These are phyloP conservation scores for Pammene aurita DNA, from an alignment of 2,888 invertebrate genomes.

Conservation along the genomic window DNA sequence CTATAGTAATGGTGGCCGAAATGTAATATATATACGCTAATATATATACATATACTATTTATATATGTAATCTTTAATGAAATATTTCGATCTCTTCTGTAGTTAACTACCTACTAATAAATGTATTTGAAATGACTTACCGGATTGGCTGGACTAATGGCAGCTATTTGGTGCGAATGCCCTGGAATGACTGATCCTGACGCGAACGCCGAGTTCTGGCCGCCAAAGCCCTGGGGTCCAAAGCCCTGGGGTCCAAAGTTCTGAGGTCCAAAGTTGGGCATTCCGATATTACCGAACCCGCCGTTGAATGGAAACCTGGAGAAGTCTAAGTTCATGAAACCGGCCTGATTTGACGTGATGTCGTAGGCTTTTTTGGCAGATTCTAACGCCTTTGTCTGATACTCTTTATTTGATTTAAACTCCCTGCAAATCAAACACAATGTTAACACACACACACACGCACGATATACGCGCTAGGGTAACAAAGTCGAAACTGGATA, in stretches of 20 bases:
- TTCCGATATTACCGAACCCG: constrained; percentile 44
- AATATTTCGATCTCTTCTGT: too few species aligned
- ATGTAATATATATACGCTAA: too few species aligned
- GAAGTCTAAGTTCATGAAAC: constrained; percentile 59
- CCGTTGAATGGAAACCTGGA: constrained; percentile 60
- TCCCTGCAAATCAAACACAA: constrained; percentile 63
- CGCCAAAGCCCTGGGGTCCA: neutral
- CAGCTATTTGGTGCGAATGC: constrained; percentile 82
- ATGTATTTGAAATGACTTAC: constrained; percentile 65
- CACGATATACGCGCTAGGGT: constrained; percentile 5
- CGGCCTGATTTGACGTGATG: constrained; percentile 65
- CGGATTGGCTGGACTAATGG: constrained; percentile 84
- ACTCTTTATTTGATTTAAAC: constrained; percentile 63
- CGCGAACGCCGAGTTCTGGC: constrained; percentile 74
- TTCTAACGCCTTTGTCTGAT: constrained; percentile 65
- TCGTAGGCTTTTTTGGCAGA: constrained; percentile 75
- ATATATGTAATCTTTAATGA: too few species aligned
- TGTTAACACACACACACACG: constrained; percentile 47
- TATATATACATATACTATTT: too few species aligned
- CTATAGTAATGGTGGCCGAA: too few species aligned
- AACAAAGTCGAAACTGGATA: constrained; percentile 15
- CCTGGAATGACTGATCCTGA: constrained; percentile 80
- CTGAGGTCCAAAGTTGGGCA: constrained; percentile 41
- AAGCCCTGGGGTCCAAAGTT: neutral
- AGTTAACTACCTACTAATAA: neutral